Conservation (phyloP, 2,888 invertebrate species). For the Hydrotaea diabolus region DNA sequence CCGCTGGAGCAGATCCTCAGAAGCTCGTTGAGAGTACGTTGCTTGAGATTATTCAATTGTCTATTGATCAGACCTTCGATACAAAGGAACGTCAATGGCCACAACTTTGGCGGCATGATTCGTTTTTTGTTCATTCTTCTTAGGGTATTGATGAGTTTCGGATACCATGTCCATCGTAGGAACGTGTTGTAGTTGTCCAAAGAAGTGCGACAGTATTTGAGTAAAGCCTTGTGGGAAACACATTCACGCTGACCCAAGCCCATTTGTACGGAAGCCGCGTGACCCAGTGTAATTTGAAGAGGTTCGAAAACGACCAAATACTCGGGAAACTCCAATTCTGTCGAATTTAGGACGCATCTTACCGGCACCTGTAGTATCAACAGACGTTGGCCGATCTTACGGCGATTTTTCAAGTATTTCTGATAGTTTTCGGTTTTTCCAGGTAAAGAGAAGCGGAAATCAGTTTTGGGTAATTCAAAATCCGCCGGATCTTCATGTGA, state of each 20-base stretch:
- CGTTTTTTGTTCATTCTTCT: slow-evolving; percentile 76
- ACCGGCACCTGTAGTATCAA: slow-evolving; percentile 85
- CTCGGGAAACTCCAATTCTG: slow-evolving; percentile 79
- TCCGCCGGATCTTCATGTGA: slow-evolving; percentile 81
- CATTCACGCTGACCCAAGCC: slow-evolving; percentile 74
- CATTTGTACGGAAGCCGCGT: slow-evolving; percentile 56
- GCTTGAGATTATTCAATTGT: slow-evolving; percentile 86
- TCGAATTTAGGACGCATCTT: slow-evolving; percentile 79
- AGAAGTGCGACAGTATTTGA: slow-evolving; percentile 73
- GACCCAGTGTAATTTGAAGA: slow-evolving; percentile 71
- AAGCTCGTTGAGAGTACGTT: slow-evolving; percentile 85
- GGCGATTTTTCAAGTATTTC: slow-evolving; percentile 83
- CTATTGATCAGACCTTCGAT: slow-evolving; percentile 82
- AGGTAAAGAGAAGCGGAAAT: slow-evolving; percentile 82
- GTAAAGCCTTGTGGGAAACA: slow-evolving; percentile 72
- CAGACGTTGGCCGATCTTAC: slow-evolving; percentile 83
- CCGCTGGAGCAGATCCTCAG: slow-evolving; percentile 82
- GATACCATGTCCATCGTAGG: slow-evolving; percentile 81
- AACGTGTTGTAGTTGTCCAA: slow-evolving; percentile 78
- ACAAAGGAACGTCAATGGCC: slow-evolving; percentile 79
- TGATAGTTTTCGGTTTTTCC: slow-evolving; percentile 85
- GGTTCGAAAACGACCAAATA: slow-evolving; percentile 72
- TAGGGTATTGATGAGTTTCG: slow-evolving; percentile 78
- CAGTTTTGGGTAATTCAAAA: slow-evolving; percentile 76
- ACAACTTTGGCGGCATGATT: slow-evolving; percentile 71